These are phyloP conservation scores for Phaethon lepturus DNA, from an alignment of 2,113 vertebrate genomes.

Conservation along the genomic window DNA sequence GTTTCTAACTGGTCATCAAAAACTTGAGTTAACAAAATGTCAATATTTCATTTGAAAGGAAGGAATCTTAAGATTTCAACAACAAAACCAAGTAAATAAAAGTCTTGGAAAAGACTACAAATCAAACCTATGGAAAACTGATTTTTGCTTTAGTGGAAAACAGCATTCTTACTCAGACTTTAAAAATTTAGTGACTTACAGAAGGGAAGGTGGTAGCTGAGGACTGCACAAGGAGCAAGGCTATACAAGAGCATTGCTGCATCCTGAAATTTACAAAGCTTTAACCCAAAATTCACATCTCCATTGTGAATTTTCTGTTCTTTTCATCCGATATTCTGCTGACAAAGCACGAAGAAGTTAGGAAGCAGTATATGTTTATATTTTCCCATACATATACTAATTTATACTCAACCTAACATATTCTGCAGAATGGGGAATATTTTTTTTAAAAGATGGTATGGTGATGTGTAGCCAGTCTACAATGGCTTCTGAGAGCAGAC, in stretches of 20 bases:
- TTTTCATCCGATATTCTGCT: background rate
- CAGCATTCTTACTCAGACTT: background rate
- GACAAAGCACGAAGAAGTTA: background rate
- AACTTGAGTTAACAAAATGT: background rate
- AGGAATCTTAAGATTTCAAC: background rate
- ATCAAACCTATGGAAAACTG: background rate
- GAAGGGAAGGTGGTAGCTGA: background rate
- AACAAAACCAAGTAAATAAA: background rate
- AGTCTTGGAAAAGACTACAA: background rate
- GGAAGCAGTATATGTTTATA: background rate
- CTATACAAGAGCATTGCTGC: background rate
- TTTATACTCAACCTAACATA: background rate
- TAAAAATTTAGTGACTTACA: background rate
- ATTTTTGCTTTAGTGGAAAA: background rate
- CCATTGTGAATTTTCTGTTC: background rate
- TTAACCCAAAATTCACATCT: background rate
- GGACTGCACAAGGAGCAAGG: background rate
- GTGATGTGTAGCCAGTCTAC: background rate
- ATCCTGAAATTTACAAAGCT: background rate
- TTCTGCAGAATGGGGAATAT: background rate
- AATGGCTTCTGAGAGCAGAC: background rate
- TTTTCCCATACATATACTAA: background rate
- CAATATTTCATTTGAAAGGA: background rate
- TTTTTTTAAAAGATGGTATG: background rate
- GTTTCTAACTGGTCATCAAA: background rate